These are phyloP conservation scores for Lapara coniferarum DNA, from an alignment of 2,888 invertebrate species.

Conservation along the genomic window DNA sequence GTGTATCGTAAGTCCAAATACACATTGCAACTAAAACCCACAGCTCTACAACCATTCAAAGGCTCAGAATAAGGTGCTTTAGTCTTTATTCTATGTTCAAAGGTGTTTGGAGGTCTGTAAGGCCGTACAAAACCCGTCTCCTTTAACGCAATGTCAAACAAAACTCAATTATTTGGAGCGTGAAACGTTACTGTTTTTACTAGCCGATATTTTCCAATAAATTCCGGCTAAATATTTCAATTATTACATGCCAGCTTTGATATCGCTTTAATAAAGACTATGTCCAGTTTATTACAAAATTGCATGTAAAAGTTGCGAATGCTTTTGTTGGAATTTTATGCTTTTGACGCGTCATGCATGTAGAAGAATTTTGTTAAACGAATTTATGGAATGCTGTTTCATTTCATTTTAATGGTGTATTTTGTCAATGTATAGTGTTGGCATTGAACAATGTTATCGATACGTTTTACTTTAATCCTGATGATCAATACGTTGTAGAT, in stretches of 20 bases:
- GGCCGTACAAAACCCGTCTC: neutral
- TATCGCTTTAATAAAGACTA: constrained; percentile 4
- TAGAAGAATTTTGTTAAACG: no score
- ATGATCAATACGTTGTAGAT: no score
- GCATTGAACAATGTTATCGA: no score
- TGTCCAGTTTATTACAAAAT: neutral
- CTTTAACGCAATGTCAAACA: constrained; percentile 15
- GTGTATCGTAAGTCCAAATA: neutral
- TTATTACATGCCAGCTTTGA: constrained; percentile 3
- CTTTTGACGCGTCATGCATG: no score
- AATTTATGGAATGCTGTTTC: no score
- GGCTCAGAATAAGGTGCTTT: no score
- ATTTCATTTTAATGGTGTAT: no score
- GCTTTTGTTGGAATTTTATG: no score
- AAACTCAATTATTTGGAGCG: constrained; percentile 1
- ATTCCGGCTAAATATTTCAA: neutral
- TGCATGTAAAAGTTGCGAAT: neutral
- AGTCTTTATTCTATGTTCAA: no score
- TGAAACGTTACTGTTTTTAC: neutral
- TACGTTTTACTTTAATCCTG: no score
- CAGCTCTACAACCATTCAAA: neutral
- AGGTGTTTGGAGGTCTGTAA: neutral
- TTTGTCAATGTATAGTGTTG: no score
- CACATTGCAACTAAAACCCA: constrained; percentile 5
- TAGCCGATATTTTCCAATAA: neutral